Evolutionary conservation across 2,888 invertebrate species (phyloP).

Genomic region (Ischnura elegans): DNA sequence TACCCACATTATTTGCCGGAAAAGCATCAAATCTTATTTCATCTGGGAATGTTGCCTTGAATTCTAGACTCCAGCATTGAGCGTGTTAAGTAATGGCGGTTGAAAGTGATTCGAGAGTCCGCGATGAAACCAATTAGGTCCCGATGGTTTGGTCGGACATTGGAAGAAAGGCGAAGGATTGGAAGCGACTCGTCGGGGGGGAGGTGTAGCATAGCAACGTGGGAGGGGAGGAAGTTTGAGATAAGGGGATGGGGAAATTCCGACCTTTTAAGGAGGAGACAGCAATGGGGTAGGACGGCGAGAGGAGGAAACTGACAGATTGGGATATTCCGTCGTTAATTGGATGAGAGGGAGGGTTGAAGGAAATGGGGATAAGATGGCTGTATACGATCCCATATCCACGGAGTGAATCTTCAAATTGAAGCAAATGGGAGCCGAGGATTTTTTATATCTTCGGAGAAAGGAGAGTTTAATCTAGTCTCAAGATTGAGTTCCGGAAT

Average conservation of each 20-base stretch:
- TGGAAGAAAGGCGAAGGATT: too few species aligned
- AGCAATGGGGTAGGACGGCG: not conserved
- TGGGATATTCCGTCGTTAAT: slow-evolving; percentile 7
- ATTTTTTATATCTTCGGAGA: not conserved
- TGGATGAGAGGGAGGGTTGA: not conserved
- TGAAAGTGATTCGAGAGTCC: not conserved
- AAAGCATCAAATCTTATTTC: too few species aligned
- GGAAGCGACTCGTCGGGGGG: too few species aligned
- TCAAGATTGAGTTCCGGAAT: not conserved
- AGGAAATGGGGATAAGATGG: not conserved
- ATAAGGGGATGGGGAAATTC: not conserved
- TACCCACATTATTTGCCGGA: too few species aligned
- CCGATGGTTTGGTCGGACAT: too few species aligned
- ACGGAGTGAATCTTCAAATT: not conserved
- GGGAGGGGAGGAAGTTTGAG: not conserved
- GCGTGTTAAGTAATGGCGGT: not conserved
- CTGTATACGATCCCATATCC: not conserved
- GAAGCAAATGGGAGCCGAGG: not conserved
- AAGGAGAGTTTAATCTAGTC: not conserved
- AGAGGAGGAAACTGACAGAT: not conserved
- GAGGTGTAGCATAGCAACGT: too few species aligned
- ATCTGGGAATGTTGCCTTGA: too few species aligned
- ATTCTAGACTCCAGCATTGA: too few species aligned
- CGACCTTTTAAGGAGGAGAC: not conserved
- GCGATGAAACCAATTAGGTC: too few species aligned